These are phyloP conservation scores for Sebastes hubbsi DNA, from an alignment of 2,797 vertebrate species.

Conservation along the genomic window DNA sequence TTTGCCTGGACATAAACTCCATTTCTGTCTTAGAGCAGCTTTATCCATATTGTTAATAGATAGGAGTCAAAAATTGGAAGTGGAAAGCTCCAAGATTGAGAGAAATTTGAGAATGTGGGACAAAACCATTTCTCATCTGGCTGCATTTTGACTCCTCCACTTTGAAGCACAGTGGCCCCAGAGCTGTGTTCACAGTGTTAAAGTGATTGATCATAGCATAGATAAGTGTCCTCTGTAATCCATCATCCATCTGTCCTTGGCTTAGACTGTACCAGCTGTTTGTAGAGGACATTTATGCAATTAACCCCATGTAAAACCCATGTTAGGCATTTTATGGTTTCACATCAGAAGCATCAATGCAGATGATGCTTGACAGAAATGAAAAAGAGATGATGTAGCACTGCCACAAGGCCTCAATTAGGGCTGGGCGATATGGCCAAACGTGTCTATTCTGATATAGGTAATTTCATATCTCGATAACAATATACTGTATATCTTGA, in stretches of 20 bases:
- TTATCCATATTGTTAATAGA: constrained; percentile 21
- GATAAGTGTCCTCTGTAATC: constrained; percentile 31
- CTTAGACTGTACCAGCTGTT: constrained; percentile 53
- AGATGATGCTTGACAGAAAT: not conserved
- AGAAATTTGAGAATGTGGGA: not conserved
- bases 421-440: not conserved
- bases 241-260: constrained; percentile 49
- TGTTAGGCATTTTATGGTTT: constrained; percentile 39
- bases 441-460: not conserved
- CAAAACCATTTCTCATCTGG: constrained; percentile 15
- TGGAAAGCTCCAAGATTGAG: not conserved
- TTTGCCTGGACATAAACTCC: constrained; percentile 29
- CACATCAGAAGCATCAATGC: constrained; percentile 1
- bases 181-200: constrained; percentile 29
- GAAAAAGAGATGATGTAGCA: not conserved
- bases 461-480: not conserved
- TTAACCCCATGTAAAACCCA: constrained; percentile 55
- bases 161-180: constrained; percentile 7
- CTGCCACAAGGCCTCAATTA: not conserved
- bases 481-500: not conserved
- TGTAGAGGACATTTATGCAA: constrained; percentile 53
- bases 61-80: not conserved
- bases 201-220: constrained; percentile 62
- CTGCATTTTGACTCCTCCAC: constrained; percentile 28
- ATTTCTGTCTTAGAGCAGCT: constrained; percentile 12